Base-by-base conservation (phyloP, 2,113 vertebrate genomes). In the Fulica atra region DNA sequence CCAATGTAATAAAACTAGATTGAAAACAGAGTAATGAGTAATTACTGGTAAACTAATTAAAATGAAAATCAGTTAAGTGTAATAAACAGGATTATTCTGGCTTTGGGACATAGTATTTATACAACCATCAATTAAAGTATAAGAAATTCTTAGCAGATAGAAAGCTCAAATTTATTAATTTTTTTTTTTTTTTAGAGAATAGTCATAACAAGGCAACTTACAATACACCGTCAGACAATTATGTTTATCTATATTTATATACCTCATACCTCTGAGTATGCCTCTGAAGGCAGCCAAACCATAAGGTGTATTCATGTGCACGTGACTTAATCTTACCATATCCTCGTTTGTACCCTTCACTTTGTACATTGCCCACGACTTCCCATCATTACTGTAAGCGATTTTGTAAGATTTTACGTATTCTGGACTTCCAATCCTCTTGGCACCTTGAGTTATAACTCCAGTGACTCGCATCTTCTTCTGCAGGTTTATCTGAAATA, bases 341-440 rank as follows among this genome's bases (percentile, higher is more conserved):
- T 99, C 99, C 91, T 99, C 99, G 86, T 97, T 98, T 91, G 98
- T 99, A 97, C 99, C 98, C 98, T 99, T 99, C 91, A 98, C 98
- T 99, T 99, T 99, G 97, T 99, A 99, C 69, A 99, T 99, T 94
- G 97, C 97, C 99, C 99, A 99, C 1, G 98, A 98, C 97, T 99
- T 99, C 56, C 99, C 99, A 65, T 99, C 99, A 84, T 99, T 98
- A 70, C 99, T 99, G 91, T 99, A 99, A 57, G 99, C 99, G 92
- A 99, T 99, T 98, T 99, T 99, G 97, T 99, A 99, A 42, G 99
- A 99, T 98, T 99, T 99, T 82, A 99, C 98, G 16, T 99, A 99
- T 97, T 99, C 99, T 38, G 99, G 99, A 87, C 99, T 99, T 95
- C 99, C 99, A 93, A 99, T 99, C 90, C 99, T 99, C 97, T 99